Evolutionary conservation across 2,797 vertebrate species (phyloP).

Genomic region (Parotocinclus haroldoi): DNA sequence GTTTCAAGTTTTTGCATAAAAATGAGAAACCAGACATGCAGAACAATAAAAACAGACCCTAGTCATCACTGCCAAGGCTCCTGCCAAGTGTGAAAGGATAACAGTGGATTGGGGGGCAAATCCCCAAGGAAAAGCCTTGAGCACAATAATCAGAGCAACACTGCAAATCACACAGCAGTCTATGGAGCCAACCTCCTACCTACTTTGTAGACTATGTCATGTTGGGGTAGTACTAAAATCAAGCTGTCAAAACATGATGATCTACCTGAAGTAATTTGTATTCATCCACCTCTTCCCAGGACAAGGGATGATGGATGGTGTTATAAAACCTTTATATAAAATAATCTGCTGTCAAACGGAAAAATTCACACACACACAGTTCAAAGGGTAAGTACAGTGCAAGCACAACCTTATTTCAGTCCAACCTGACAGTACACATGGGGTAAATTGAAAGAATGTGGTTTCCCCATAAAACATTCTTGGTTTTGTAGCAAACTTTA

Average conservation of each 20-base stretch:
- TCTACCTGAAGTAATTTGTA: background rate
- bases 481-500: background rate
- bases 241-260: background rate
- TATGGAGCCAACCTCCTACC: background rate
- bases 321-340: no score
- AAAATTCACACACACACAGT: no score
- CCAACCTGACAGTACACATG: background rate
- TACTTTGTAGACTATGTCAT: background rate
- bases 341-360: no score
- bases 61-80: constrained; percentile 29
- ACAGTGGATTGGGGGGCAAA: constrained; percentile 51
- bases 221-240: background rate
- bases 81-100: constrained; percentile 44
- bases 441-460: constrained; percentile 22
- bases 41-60: constrained; percentile 23
- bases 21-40: constrained; percentile 11
- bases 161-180: constrained; percentile 35
- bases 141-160: constrained; percentile 53
- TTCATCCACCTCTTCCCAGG: background rate
- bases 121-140: constrained; percentile 42
- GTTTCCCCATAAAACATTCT: constrained; percentile 2
- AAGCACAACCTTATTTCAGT: no score
- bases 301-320: no score
- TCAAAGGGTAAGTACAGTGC: no score
- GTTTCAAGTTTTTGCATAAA: constrained; percentile 1